Conservation (phyloP, 2,797 vertebrate species). For the Sphenodon punctatus region DNA sequence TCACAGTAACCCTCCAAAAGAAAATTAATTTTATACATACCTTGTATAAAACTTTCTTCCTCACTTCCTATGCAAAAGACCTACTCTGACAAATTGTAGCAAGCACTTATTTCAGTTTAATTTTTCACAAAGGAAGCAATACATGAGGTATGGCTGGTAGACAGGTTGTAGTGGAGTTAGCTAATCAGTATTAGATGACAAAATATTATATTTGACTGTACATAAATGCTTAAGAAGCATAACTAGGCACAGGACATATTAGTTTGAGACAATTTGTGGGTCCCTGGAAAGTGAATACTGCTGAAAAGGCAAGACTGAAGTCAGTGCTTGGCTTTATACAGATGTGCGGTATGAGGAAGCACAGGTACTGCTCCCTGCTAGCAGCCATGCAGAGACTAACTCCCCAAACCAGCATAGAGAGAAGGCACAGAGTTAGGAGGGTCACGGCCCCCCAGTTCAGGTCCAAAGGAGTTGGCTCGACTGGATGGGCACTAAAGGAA, state of each 20-base stretch:
- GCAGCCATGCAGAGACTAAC: background rate
- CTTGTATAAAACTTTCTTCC: background rate
- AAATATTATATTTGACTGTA: background rate
- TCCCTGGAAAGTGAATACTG: background rate
- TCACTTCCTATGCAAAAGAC: background rate
- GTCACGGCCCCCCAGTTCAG: background rate
- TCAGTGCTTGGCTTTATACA: background rate
- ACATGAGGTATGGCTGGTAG: too few species aligned
- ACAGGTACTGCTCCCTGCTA: background rate
- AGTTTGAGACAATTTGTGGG: background rate
- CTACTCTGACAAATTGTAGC: background rate
- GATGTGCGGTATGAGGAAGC: too few species aligned
- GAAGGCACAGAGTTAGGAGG: too few species aligned
- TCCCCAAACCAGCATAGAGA: background rate
- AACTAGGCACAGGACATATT: rapidly evolving
- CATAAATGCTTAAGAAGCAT: background rate
- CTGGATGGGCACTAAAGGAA: too few species aligned
- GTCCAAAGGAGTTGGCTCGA: too few species aligned
- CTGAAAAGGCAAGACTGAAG: background rate
- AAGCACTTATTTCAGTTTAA: background rate
- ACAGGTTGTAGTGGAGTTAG: background rate
- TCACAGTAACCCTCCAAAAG: background rate
- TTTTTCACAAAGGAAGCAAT: too few species aligned
- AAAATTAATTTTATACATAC: background rate
- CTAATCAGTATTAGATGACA: background rate